These are phyloP conservation scores for Diplosoma virens DNA, from an alignment of 23 tunicate species.

Conservation along the genomic window DNA sequence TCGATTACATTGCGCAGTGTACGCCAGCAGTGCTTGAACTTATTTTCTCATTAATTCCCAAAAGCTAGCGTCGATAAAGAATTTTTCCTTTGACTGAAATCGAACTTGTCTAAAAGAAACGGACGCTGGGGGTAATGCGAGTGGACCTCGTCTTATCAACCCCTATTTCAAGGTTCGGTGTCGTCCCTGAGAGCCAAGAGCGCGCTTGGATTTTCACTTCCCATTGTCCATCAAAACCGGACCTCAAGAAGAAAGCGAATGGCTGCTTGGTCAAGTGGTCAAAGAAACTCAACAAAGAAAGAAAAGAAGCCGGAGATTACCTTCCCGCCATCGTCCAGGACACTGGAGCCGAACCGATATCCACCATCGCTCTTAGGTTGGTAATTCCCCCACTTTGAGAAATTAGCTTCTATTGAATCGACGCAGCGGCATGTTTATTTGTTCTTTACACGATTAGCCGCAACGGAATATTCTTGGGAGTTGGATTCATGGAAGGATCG, in stretches of 20 bases:
- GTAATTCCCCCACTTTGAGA: too few relatives aligned
- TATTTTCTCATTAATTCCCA: too few relatives aligned
- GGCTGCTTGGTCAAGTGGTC: conserved; percentile 80
- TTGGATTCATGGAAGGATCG: conserved; percentile 93
- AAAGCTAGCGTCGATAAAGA: too few relatives aligned
- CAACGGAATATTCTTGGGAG: conserved; percentile 65
- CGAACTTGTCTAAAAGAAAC: too few relatives aligned
- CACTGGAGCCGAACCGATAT: conserved; percentile 71
- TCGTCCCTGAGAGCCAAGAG: conserved; percentile 38
- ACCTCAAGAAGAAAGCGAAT: conserved; percentile 11
- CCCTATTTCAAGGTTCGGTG: conserved; percentile 32
- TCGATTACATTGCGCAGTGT: too few relatives aligned
- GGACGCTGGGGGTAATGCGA: too few relatives aligned
- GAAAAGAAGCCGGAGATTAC: conserved; percentile 15
- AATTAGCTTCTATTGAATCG: not conserved
- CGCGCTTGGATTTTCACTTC: conserved; percentile 46
- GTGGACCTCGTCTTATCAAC: too few relatives aligned
- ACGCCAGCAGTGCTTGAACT: too few relatives aligned
- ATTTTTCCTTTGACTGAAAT: too few relatives aligned
- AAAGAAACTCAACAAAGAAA: conserved; percentile 31
- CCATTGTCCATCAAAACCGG: conserved; percentile 52
- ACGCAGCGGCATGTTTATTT: not conserved
- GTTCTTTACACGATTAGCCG: conserved; percentile 21
- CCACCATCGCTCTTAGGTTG: conserved; percentile 73
- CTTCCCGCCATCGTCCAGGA: conserved; percentile 43